Conservation (phyloP, 2,113 vertebrate genomes). For the Nyctereutes procyonoides region DNA sequence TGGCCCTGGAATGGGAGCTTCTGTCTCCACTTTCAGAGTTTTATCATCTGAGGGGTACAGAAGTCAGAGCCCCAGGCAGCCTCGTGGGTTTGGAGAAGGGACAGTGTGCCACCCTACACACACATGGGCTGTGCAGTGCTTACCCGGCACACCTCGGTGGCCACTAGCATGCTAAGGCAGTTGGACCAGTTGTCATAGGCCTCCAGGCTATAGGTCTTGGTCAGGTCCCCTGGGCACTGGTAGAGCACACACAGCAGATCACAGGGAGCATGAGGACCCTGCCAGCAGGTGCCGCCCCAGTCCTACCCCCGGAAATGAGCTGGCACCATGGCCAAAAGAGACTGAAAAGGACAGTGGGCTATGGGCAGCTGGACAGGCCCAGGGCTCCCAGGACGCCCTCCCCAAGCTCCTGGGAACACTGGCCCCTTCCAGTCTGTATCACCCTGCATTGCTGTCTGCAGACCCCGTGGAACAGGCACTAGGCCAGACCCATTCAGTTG, state of each 20-base stretch:
- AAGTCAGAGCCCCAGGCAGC: background rate
- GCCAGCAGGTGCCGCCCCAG: background rate
- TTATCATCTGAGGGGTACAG: background rate
- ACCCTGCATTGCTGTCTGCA: background rate
- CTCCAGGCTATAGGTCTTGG: slow-evolving; percentile 90
- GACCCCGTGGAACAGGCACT: too few species aligned
- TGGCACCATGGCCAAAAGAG: background rate
- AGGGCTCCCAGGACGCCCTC: background rate
- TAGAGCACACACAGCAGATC: slow-evolving; percentile 62
- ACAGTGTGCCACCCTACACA: background rate
- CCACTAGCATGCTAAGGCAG: slow-evolving; percentile 91
- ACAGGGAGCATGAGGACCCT: background rate
- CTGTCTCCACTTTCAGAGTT: background rate
- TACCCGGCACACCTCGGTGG: slow-evolving; percentile 91
- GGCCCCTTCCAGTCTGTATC: background rate
- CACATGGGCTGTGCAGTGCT: background rate
- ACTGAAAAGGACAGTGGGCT: background rate
- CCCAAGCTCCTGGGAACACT: background rate
- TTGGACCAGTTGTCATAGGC: slow-evolving; percentile 93
- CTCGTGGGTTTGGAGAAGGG: background rate
- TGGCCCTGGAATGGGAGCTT: background rate
- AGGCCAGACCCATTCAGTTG: background rate
- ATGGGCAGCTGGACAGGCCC: too few species aligned
- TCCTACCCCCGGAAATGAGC: background rate
- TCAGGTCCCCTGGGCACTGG: slow-evolving; percentile 89